phyloP scores from a whole-genome alignment of 2,113 vertebrate genomes.

The Blennius ocellaris region DNA sequence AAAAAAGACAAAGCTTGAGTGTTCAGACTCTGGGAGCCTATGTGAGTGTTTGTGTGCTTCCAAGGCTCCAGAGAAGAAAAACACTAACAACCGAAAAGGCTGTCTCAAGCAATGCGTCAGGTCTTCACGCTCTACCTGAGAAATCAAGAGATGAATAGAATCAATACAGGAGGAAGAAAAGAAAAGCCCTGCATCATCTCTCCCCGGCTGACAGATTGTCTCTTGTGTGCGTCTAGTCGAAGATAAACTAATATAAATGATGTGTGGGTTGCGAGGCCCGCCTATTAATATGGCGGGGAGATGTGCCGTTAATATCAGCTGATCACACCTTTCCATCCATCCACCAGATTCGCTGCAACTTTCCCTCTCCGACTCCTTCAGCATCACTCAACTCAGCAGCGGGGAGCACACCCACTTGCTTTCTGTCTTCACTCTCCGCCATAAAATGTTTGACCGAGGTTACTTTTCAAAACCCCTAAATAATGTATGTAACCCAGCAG shows the following conservation, averaged over 20 bases:
- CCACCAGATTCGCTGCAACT: neutral
- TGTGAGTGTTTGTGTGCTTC: neutral
- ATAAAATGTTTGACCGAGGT: conserved; percentile 38
- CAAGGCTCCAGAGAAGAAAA: neutral
- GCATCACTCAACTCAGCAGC: neutral
- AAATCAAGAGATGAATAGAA: neutral
- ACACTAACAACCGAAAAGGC: conserved; percentile 9
- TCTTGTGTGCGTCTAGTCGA: neutral
- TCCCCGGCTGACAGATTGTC: neutral
- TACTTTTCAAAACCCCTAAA: conserved; percentile 66
- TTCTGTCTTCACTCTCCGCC: conserved; percentile 29
- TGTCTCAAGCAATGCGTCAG: neutral
- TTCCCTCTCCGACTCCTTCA: neutral
- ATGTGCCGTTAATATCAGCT: conserved; percentile 1
- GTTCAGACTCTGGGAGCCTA: neutral
- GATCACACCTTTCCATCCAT: neutral
- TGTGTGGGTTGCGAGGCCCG: neutral
- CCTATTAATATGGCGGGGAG: neutral
- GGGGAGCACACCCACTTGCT: conserved; percentile 16
- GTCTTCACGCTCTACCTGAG: no score
- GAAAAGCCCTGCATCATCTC: neutral
- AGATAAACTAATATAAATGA: conserved; percentile 4
- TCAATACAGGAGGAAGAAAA: conserved; percentile 7
- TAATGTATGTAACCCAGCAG: conserved; percentile 69
- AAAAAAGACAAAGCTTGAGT: no score